Conservation (phyloP, 1,140 invertebrate species). For the Meloidogyne exigua region DNA sequence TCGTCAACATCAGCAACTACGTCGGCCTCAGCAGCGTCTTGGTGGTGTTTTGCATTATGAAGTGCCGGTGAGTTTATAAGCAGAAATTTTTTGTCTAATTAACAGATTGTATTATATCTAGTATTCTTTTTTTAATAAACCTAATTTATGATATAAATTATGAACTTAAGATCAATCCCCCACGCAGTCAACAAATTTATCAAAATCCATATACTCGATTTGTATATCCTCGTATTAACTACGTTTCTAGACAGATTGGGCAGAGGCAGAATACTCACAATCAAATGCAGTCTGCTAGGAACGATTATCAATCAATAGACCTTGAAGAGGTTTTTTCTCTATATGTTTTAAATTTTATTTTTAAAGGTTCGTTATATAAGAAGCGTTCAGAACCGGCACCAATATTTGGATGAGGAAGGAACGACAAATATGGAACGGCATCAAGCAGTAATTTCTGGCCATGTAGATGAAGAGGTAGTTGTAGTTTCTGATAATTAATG, state of each 20-base stretch:
- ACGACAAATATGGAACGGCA: not conserved
- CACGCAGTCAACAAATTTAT: not conserved
- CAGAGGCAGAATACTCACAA: not conserved
- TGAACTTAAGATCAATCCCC: not conserved
- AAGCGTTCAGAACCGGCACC: not conserved
- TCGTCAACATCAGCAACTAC: not conserved
- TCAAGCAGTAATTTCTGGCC: not conserved
- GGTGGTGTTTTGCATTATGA: not conserved
- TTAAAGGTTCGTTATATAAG: not conserved
- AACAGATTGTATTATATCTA: no score
- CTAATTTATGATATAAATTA: not conserved
- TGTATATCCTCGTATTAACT: not conserved
- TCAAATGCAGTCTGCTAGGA: not conserved
- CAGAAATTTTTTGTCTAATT: not conserved
- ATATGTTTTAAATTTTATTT: not conserved
- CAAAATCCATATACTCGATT: not conserved
- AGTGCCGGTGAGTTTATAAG: not conserved
- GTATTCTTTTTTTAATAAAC: no score
- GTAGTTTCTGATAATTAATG: slow-evolving; percentile 1
- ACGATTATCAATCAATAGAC: not conserved
- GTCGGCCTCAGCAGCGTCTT: not conserved
- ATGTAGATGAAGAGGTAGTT: not conserved
- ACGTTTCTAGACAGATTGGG: not conserved
- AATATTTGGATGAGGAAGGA: not conserved
- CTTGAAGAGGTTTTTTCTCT: not conserved